Conservation (phyloP, 2,797 vertebrate species). For the Aythya fuligula region DNA sequence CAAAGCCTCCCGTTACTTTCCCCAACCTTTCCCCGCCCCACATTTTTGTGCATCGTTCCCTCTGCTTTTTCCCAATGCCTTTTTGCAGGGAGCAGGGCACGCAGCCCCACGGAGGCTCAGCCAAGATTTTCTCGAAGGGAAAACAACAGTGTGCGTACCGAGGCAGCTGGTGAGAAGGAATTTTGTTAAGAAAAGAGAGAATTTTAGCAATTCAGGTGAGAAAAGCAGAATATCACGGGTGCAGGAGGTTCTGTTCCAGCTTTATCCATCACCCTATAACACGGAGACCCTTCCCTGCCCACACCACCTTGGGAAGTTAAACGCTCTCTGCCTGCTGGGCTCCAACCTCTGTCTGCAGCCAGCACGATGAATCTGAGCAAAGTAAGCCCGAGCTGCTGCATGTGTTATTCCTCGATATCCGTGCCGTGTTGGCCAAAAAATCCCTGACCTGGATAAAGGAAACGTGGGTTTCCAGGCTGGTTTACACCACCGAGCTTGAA, state of each 20-base stretch:
- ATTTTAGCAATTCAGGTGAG: background rate
- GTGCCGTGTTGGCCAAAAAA: background rate
- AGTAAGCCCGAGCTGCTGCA: background rate
- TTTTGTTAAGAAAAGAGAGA: background rate
- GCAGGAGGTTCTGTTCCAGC: background rate
- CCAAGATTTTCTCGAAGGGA: background rate
- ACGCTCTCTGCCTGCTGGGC: background rate
- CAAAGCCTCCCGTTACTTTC: constrained; percentile 37
- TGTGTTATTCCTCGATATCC: background rate
- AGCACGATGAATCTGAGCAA: background rate
- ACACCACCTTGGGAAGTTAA: background rate
- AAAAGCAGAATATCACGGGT: background rate
- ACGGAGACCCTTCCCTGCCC: background rate
- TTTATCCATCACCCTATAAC: fast-evolving
- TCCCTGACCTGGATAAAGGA: background rate
- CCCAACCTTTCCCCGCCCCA: background rate
- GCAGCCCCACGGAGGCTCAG: background rate
- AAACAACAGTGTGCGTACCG: fast-evolving
- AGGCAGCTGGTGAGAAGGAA: background rate
- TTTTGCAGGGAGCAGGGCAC: background rate
- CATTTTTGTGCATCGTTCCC: background rate
- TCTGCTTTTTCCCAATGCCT: constrained; percentile 60
- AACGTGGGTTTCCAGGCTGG: background rate
- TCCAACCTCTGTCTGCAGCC: fast-evolving
- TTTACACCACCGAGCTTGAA: background rate